These are phyloP conservation scores for Hybognathus amarus DNA, from an alignment of 2,797 vertebrate genomes.

Conservation along the genomic window DNA sequence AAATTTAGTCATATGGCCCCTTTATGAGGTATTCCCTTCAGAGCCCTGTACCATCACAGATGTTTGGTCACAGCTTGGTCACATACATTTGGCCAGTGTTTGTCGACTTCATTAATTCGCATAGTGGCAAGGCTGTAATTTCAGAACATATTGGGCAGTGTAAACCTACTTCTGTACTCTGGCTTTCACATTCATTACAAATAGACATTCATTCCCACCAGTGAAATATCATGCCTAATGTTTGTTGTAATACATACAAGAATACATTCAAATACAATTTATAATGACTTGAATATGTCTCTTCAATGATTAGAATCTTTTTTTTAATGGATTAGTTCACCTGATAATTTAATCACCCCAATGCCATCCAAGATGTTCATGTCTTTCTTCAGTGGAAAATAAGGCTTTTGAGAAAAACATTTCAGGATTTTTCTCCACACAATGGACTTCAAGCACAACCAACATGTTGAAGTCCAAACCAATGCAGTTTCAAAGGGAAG, in stretches of 20 bases:
- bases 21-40: slow-evolving; percentile 91
- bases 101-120: slow-evolving; percentile 81
- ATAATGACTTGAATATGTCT: not conserved
- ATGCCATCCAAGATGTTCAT: no score
- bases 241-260: slow-evolving; percentile 11
- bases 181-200: slow-evolving; percentile 74
- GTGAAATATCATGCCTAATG: slow-evolving; percentile 64
- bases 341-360: no score
- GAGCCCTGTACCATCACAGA: slow-evolving; percentile 81
- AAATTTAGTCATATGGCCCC: slow-evolving; percentile 89
- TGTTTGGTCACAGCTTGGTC: slow-evolving; percentile 78
- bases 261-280: not conserved
- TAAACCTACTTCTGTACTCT: slow-evolving; percentile 57
- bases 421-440: no score
- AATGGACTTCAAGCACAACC: no score
- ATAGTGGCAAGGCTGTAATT: slow-evolving; percentile 77
- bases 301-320: not conserved
- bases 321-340: no score
- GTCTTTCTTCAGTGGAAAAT: no score
- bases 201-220: slow-evolving; percentile 61
- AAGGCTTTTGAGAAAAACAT: no score
- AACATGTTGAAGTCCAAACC: no score
- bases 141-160: slow-evolving; percentile 59
- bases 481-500: no score
- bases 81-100: slow-evolving; percentile 79